Evolutionary conservation across 2,113 vertebrate species (phyloP).

Genomic region (Pardalotus punctatus): DNA sequence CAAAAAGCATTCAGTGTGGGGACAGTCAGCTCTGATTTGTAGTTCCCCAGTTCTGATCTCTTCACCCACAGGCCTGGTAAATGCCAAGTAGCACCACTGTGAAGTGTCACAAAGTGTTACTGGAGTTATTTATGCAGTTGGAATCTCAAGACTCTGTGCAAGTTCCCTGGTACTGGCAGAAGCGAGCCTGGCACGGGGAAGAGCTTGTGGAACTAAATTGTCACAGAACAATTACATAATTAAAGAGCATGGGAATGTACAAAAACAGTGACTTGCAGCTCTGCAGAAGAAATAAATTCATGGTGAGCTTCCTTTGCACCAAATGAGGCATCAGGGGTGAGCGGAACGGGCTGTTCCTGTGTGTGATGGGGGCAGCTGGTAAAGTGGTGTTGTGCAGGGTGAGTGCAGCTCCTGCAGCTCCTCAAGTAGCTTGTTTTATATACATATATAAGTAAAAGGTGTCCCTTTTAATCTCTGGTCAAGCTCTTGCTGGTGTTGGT

Average conservation of each 20-base stretch:
- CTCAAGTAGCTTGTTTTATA: background rate
- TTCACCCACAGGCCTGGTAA: background rate
- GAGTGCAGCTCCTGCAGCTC: background rate
- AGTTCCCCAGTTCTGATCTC: background rate
- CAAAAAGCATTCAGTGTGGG: background rate
- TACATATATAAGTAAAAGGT: fast-evolving
- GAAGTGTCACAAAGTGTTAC: background rate
- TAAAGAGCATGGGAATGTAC: background rate
- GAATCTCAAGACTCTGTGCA: background rate
- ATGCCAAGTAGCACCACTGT: background rate
- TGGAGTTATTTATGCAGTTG: background rate
- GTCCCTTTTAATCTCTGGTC: background rate
- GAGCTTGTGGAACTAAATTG: background rate
- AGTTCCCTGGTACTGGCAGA: background rate
- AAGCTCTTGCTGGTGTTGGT: background rate
- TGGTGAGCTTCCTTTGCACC: background rate
- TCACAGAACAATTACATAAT: background rate
- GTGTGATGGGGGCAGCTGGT: fast-evolving
- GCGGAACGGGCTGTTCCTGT: fast-evolving
- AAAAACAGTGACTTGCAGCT: background rate
- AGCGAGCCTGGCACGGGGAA: background rate
- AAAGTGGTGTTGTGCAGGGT: background rate
- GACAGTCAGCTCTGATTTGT: background rate
- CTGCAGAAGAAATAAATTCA: background rate
- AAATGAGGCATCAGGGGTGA: too few species aligned